phyloP scores from a whole-genome alignment of 2,113 vertebrate species.

The Pantherophis guttatus region DNA sequence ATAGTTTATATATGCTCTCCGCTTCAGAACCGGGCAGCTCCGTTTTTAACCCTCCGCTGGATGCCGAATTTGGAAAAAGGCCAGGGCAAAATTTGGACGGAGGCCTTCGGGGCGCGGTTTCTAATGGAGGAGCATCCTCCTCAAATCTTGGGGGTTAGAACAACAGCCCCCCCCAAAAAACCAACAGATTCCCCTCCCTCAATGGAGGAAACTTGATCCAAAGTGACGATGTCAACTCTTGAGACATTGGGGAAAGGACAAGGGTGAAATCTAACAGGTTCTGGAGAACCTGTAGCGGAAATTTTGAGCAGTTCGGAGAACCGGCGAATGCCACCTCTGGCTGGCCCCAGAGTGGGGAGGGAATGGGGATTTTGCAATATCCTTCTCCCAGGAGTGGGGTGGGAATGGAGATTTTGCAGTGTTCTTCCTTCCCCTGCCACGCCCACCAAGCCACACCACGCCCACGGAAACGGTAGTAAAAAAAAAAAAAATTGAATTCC shows the following conservation, averaged over 20 bases:
- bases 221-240: neutral
- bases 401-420: too few species aligned
- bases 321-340: too few species aligned
- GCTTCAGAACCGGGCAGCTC: neutral
- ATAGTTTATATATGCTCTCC: neutral
- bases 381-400: too few species aligned
- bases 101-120: neutral
- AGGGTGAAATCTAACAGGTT: too few species aligned
- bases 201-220: neutral
- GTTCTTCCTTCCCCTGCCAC: too few species aligned
- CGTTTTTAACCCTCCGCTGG: neutral
- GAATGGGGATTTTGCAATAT: too few species aligned
- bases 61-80: neutral
- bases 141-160: neutral
- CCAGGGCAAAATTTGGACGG: neutral
- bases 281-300: too few species aligned
- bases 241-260: neutral
- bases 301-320: too few species aligned
- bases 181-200: neutral
- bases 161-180: neutral
- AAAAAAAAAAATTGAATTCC: too few species aligned
- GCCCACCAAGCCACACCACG: too few species aligned
- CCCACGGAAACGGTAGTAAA: too few species aligned
- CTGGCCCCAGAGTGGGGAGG: too few species aligned
- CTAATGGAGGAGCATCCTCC: neutral